Evolutionary conservation across 1,140 invertebrate species (phyloP).

Genomic region (Gonatopus flavifemur): DNA sequence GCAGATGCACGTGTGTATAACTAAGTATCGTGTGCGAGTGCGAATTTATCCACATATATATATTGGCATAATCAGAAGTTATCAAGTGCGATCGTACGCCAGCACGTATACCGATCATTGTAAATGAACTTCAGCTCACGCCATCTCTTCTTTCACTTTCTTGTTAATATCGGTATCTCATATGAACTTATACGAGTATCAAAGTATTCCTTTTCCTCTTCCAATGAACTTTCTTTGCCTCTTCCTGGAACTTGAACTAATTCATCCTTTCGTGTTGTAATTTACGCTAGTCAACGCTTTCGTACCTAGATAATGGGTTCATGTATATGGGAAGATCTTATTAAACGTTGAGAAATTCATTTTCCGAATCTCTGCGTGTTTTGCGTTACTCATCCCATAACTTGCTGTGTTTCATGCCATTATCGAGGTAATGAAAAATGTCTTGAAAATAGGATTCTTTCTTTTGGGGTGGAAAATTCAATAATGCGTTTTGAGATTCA

Average conservation of each 20-base stretch:
- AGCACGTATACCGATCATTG: conserved; percentile 6
- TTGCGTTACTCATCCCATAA: too few relatives aligned
- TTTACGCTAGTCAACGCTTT: not conserved
- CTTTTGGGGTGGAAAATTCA: not conserved
- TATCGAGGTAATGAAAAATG: too few relatives aligned
- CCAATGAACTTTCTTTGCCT: not conserved
- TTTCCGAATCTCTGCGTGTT: too few relatives aligned
- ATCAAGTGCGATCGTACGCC: conserved; percentile 13
- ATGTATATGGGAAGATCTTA: too few relatives aligned
- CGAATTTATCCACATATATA: not conserved
- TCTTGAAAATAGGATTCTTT: too few relatives aligned
- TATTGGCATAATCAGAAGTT: conserved; percentile 6
- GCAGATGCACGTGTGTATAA: too few relatives aligned
- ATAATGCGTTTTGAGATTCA: too few relatives aligned
- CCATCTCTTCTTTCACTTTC: too few relatives aligned
- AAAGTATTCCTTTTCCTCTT: conserved; percentile 9
- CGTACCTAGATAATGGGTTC: too few relatives aligned
- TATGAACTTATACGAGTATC: conserved; percentile 19
- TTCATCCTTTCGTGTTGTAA: not conserved
- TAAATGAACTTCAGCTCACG: conserved; percentile 19
- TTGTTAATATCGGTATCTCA: too few relatives aligned
- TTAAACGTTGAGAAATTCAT: too few relatives aligned
- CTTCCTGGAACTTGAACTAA: not conserved
- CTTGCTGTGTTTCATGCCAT: too few relatives aligned
- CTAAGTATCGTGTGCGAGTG: conserved; percentile 7